Evolutionary conservation across 2,888 invertebrate species (phyloP).

Genomic region (Pyrochroa serraticornis): DNA sequence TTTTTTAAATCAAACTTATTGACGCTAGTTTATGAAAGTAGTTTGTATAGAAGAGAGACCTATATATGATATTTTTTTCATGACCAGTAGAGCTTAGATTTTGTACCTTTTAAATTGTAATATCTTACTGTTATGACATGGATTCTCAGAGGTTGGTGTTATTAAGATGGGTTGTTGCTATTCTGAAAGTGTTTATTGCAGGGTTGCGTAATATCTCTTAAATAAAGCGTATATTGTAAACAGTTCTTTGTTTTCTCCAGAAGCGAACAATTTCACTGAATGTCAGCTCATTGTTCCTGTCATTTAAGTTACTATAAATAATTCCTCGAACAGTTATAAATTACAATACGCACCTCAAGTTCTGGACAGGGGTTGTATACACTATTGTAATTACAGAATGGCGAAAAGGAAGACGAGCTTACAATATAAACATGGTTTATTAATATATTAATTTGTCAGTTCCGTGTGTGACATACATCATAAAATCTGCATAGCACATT

Average conservation of each 20-base stretch:
- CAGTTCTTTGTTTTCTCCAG: neutral
- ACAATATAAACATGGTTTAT: slow-evolving; percentile 58
- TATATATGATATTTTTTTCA: slow-evolving; percentile 50
- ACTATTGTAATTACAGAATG: no score
- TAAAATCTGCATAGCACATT: slow-evolving; percentile 34
- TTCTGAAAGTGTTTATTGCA: slow-evolving; percentile 39
- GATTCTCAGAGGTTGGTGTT: slow-evolving; percentile 28
- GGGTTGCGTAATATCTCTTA: slow-evolving; percentile 35
- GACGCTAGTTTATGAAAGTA: slow-evolving; percentile 32
- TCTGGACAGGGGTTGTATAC: no score
- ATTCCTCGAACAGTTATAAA: no score
- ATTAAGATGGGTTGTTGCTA: slow-evolving; percentile 36
- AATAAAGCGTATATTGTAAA: slow-evolving; percentile 33
- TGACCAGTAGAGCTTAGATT: slow-evolving; percentile 55
- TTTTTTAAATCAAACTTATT: slow-evolving; percentile 31
- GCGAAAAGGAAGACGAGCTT: slow-evolving; percentile 19
- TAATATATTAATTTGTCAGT: slow-evolving; percentile 53
- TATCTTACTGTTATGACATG: slow-evolving; percentile 39
- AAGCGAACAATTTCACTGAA: no score
- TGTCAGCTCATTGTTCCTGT: no score
- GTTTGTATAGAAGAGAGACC: slow-evolving; percentile 38
- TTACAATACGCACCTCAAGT: no score
- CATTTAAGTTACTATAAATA: no score
- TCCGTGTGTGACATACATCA: slow-evolving; percentile 49
- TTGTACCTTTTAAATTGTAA: slow-evolving; percentile 51